Conservation (phyloP, 2,797 vertebrate genomes). For the Antrozous pallidus region DNA sequence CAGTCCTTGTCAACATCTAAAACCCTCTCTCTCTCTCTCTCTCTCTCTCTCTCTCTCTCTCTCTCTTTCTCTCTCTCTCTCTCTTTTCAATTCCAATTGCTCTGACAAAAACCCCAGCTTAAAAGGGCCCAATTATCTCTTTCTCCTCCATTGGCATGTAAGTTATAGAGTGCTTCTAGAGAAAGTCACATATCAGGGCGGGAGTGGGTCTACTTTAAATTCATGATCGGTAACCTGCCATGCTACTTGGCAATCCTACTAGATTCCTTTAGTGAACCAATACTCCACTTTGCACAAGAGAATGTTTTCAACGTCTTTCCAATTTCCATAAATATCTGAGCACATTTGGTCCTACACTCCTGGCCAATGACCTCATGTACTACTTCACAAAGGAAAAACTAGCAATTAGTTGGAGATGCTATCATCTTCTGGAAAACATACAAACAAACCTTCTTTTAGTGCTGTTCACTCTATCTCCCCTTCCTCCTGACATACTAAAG, state of each 20-base stretch:
- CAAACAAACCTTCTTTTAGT: neutral
- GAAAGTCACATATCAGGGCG: neutral
- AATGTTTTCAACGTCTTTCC: neutral
- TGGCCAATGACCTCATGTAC: neutral
- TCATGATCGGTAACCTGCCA: neutral
- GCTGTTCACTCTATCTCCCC: neutral
- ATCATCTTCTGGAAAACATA: neutral
- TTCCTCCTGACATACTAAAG: neutral
- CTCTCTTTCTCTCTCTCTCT: no score
- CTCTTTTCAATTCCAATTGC: neutral
- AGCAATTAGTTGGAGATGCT: no score
- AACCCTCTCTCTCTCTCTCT: neutral
- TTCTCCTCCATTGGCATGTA: neutral
- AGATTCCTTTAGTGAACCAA: neutral
- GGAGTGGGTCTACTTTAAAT: no score
- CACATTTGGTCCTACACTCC: neutral
- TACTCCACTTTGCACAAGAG: neutral
- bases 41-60: no score
- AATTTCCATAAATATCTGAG: neutral
- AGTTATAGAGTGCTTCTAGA: neutral
- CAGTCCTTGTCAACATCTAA: neutral
- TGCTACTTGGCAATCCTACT: neutral
- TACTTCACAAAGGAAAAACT: neutral
- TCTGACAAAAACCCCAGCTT: neutral
- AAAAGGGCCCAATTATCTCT: neutral